Evolutionary conservation across 2,113 vertebrate species (phyloP).

Genomic region (Ancistrus triradiatus): DNA sequence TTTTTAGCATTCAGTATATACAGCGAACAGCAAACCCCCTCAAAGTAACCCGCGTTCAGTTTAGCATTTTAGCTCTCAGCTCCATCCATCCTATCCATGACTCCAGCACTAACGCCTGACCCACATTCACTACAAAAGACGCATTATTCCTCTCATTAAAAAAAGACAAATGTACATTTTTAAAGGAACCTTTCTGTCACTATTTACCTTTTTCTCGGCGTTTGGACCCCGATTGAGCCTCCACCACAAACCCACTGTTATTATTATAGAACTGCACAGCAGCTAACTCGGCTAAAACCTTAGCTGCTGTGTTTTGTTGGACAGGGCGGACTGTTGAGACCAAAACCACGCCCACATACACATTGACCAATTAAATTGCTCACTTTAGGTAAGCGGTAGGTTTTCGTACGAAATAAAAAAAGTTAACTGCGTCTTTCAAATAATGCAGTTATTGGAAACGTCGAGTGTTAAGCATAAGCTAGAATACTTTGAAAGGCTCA

Average conservation of each 20-base stretch:
- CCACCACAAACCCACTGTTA: neutral
- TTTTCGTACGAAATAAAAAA: neutral
- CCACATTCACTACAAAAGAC: neutral
- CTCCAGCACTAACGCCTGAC: neutral
- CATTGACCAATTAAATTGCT: slow-evolving; percentile 3
- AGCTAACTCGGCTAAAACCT: neutral
- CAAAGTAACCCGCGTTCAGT: neutral
- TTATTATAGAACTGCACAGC: neutral
- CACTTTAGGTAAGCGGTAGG: slow-evolving; percentile 12
- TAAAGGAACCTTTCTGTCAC: too few relatives aligned
- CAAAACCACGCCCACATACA: slow-evolving; percentile 34
- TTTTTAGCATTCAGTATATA: neutral
- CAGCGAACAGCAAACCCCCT: neutral
- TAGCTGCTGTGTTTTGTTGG: slow-evolving; percentile 40
- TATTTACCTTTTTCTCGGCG: slow-evolving; percentile 27
- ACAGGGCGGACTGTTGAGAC: slow-evolving; percentile 32
- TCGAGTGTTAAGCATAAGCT: too few relatives aligned
- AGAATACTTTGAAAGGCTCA: too few relatives aligned
- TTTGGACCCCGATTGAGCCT: too few relatives aligned
- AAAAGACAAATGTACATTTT: neutral
- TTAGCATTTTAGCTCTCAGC: neutral
- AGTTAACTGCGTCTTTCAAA: neutral
- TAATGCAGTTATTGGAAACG: too few relatives aligned
- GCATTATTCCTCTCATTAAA: neutral
- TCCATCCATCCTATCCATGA: neutral